phyloP scores from a whole-genome alignment of 2,797 vertebrate species.

The Enteromius afrohamiltoni region DNA sequence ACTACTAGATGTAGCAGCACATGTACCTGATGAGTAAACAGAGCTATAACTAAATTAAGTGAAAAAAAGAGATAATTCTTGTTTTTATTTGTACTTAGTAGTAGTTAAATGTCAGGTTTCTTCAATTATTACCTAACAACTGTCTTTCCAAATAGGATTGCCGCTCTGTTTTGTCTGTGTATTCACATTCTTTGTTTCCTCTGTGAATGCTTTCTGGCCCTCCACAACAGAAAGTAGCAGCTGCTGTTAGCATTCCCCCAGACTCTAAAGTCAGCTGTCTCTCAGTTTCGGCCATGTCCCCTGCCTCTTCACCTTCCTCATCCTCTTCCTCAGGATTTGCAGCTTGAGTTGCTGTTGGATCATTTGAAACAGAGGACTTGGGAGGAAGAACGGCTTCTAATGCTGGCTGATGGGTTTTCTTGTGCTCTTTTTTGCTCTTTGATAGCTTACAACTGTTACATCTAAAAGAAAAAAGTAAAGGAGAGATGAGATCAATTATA shows the following conservation, averaged over 20 bases:
- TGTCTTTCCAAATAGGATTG: constrained; percentile 54
- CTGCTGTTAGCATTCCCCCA: constrained; percentile 63
- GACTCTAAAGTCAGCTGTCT: constrained; percentile 62
- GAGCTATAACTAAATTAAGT: not conserved
- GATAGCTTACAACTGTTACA: constrained; percentile 70
- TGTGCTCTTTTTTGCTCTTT: constrained; percentile 64
- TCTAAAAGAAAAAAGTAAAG: constrained; percentile 58
- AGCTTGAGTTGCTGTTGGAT: constrained; percentile 54
- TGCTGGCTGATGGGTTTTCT: constrained; percentile 39
- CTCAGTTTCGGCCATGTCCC: constrained; percentile 67
- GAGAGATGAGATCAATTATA: not conserved
- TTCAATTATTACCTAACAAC: constrained; percentile 60
- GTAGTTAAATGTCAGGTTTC: not conserved
- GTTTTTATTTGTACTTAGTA: not conserved
- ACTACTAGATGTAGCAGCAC: constrained; percentile 52
- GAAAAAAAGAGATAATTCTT: not conserved
- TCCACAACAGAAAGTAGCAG: constrained; percentile 77
- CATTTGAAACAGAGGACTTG: constrained; percentile 50
- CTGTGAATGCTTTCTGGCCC: constrained; percentile 61
- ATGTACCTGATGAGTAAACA: constrained; percentile 58
- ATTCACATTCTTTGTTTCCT: constrained; percentile 46
- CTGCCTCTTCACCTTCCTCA: constrained; percentile 58
- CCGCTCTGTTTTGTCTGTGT: constrained; percentile 32
- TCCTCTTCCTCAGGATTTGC: constrained; percentile 58
- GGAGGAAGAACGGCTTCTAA: constrained; percentile 39